Evolutionary conservation across 2,888 invertebrate species (phyloP).

Genomic region (Psylliodes chrysocephalus): DNA sequence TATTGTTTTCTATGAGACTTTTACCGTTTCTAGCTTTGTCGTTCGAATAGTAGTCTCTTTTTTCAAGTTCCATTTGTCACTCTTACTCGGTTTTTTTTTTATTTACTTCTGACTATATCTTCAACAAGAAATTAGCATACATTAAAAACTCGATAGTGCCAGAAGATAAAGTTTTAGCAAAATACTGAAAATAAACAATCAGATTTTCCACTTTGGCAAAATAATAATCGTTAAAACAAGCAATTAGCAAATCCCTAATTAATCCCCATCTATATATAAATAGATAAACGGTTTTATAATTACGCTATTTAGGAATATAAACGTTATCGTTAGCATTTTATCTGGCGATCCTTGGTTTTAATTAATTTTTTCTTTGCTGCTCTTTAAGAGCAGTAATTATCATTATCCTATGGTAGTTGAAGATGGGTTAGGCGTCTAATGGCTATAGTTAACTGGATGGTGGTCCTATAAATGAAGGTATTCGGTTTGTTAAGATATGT

Average conservation of each 20-base stretch:
- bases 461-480: background rate
- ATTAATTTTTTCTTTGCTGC: slow-evolving; percentile 12
- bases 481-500: no score
- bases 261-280: slow-evolving; percentile 9
- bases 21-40: no score
- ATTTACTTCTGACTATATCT: no score
- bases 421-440: slow-evolving; percentile 17
- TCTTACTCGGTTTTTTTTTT: no score
- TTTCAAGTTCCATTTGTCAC: no score
- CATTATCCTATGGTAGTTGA: slow-evolving; percentile 12
- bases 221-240: background rate
- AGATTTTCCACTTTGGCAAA: background rate
- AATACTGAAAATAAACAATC: background rate
- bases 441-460: background rate
- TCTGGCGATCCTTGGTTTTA: slow-evolving; percentile 14
- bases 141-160: no score
- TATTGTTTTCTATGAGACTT: no score
- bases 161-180: no score
- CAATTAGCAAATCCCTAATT: background rate
- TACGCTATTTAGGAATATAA: slow-evolving; percentile 18
- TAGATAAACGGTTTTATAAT: slow-evolving; percentile 18
- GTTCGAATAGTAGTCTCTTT: no score
- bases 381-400: slow-evolving; percentile 12
- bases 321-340: slow-evolving; percentile 17
- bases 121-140: no score